phyloP scores from a whole-genome alignment of 2,113 vertebrate genomes.

The Periophthalmus modestus region DNA sequence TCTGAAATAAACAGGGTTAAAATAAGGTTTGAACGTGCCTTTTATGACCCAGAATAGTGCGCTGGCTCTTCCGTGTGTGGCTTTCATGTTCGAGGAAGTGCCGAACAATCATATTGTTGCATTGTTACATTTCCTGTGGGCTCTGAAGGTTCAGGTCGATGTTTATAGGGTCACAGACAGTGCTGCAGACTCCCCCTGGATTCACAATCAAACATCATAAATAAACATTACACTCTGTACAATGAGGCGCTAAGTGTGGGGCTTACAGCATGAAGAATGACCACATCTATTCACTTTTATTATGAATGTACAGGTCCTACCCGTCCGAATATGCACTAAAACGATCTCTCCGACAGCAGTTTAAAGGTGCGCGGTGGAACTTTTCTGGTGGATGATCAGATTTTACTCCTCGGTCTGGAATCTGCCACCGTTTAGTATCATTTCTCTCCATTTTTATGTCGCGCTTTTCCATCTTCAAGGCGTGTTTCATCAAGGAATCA shows the following conservation, averaged over 20 bases:
- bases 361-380: no score
- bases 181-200: conserved; percentile 29
- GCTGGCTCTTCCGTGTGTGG: conserved; percentile 52
- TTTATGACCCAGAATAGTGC: conserved; percentile 78
- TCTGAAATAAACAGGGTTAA: conserved; percentile 78
- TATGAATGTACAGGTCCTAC: background rate
- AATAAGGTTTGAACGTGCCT: conserved; percentile 73
- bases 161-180: conserved; percentile 74
- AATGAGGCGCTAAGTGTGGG: conserved; percentile 8
- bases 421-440: no score
- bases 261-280: background rate
- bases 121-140: conserved; percentile 83
- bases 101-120: conserved; percentile 83
- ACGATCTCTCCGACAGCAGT: no score
- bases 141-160: conserved; percentile 78
- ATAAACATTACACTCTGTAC: conserved; percentile 22
- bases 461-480: no score
- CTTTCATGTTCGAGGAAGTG: conserved; percentile 82
- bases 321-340: no score
- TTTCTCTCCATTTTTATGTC: no score
- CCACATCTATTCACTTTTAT: background rate
- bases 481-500: no score
- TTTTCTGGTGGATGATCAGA: no score
- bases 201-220: conserved; percentile 37
- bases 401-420: no score